Base-by-base conservation (phyloP, 2,113 vertebrate species). In the Coregonus clupeaformis region DNA sequence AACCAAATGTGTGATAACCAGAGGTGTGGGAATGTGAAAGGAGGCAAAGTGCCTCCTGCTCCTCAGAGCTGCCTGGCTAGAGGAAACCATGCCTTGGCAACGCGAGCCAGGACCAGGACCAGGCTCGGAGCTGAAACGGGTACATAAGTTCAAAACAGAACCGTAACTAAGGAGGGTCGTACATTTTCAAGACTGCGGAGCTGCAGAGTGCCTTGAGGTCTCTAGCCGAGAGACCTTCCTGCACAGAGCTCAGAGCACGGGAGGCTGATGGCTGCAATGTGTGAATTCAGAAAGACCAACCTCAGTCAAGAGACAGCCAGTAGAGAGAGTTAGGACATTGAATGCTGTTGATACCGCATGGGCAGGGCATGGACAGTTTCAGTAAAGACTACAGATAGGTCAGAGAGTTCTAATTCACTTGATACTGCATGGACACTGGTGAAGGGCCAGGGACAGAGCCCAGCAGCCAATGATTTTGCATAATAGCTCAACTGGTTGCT, bases 161-260 rank as follows among this genome's bases (percentile, higher is more conserved):
- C 77, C 32, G 79, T 79, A 75, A 80, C 77, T 79, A 83, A 81
- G 77, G 81, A 82, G 76, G 60, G 73, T 55, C 68, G 60, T 71
- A 82, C 49, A 68, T 73, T 77, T 70, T 70, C 74, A 73, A 68
- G 68, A 45, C 69, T 72, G 75, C 69, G 36, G 71, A 64, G 63
- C 42, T 52, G 29, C 20, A 60, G 72, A 71, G 57, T 74, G 72
- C 68, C 52, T 29, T 70, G 63, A 78, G 49, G 27, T 30, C 57
- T 68, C 63, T 55, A 62, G 16, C 13, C 18, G 9, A 62, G 72
- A 74, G 27, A 69, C 4, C n/a, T 29, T 77, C n/a, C 30, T 67
- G 49, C 59, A 59, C 66, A 22, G 63, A 32, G 30, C 14, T 66
- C 22, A 55, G 32, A 32, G 16, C 52, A 68, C 62, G 18, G 12